Conservation (phyloP, 2,113 vertebrate species). For the Sturnus vulgaris region DNA sequence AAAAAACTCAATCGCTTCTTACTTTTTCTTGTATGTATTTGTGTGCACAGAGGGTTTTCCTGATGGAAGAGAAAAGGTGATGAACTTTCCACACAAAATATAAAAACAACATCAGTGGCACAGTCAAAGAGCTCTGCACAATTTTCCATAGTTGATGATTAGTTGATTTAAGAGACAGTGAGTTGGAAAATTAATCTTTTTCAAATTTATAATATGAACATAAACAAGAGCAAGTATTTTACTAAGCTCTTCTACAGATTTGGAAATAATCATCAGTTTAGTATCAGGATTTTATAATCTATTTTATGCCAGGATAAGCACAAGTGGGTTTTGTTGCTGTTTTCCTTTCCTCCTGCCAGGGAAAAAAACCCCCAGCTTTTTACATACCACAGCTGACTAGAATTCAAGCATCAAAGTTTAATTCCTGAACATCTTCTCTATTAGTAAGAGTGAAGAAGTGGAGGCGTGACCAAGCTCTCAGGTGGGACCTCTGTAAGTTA, state of each 20-base stretch:
- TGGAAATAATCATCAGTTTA: neutral
- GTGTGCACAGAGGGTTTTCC: neutral
- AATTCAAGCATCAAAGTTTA: neutral
- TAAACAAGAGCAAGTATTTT: neutral
- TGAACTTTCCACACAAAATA: neutral
- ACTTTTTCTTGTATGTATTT: neutral
- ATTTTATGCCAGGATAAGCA: neutral
- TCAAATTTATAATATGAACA: neutral
- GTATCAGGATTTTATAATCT: neutral
- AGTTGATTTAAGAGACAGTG: conserved; percentile 13
- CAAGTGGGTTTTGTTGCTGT: neutral
- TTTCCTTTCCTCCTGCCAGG: neutral
- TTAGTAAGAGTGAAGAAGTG: neutral
- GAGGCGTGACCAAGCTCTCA: neutral
- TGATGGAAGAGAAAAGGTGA: neutral
- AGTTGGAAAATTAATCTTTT: conserved; percentile 14
- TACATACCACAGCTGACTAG: neutral
- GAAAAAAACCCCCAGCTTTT: neutral
- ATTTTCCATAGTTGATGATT: neutral
- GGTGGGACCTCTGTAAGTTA: neutral
- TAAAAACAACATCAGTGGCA: neutral
- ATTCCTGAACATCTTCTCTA: neutral
- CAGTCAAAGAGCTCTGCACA: neutral
- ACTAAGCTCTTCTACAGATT: neutral
- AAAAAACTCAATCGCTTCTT: neutral